Conservation (phyloP, 2,113 vertebrate genomes). For the Hippocampus guttulatus region DNA sequence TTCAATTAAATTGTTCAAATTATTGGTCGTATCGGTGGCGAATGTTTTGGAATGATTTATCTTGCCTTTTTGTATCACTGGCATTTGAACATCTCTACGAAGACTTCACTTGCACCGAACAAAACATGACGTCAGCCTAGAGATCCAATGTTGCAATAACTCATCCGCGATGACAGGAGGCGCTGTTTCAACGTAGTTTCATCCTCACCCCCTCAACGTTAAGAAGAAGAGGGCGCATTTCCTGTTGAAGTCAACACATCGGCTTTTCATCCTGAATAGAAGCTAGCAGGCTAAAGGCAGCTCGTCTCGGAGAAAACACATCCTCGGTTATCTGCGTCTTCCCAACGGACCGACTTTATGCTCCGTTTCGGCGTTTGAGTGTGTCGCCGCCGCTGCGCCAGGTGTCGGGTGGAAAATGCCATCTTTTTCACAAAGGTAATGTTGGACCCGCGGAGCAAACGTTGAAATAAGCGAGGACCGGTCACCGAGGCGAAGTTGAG, state of each 20-base stretch:
- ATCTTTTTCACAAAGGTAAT: conserved; percentile 68
- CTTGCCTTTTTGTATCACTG: too few species aligned
- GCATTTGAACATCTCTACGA: too few species aligned
- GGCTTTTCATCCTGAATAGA: conserved; percentile 42
- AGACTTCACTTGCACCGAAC: too few species aligned
- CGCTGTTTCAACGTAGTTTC: neutral
- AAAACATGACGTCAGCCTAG: neutral
- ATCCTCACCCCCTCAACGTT: conserved; percentile 16
- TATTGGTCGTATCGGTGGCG: too few species aligned
- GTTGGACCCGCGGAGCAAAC: neutral
- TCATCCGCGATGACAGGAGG: conserved; percentile 43
- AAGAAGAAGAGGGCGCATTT: conserved; percentile 30
- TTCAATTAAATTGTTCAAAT: too few species aligned
- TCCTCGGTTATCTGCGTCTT: neutral
- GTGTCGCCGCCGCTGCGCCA: conserved; percentile 52
- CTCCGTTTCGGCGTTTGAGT: conserved; percentile 31
- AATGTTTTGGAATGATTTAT: too few species aligned
- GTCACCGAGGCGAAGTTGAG: neutral
- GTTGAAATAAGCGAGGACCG: neutral
- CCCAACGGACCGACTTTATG: conserved; percentile 47
- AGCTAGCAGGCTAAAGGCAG: conserved; percentile 16
- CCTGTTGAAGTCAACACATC: conserved; percentile 54
- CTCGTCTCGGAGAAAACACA: neutral
- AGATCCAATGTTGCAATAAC: conserved; percentile 2
- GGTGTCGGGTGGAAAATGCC: conserved; percentile 63